Conservation (phyloP, 2,797 vertebrate genomes). For the Molossus alvarezi region DNA sequence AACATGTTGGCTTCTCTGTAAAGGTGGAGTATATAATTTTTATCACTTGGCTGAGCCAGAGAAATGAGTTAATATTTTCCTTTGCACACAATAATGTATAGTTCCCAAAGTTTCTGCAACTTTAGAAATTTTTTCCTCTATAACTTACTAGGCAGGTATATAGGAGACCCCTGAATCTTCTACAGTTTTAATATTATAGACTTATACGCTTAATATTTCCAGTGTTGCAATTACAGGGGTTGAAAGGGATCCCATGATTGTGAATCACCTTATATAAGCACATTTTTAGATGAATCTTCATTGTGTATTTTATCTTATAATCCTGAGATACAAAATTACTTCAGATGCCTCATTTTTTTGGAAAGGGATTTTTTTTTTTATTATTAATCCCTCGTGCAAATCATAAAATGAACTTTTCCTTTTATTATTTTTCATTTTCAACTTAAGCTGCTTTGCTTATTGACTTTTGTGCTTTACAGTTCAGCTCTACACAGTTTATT, state of each 20-base stretch:
- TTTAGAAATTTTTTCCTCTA: background rate
- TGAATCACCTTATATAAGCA: slow-evolving; percentile 86
- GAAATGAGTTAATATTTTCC: slow-evolving; percentile 57
- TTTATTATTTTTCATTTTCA: slow-evolving; percentile 73
- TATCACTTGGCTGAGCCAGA: background rate
- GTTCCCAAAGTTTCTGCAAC: slow-evolving; percentile 44
- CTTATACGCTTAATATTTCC: slow-evolving; percentile 77
- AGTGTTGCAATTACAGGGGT: slow-evolving; percentile 74
- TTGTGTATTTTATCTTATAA: slow-evolving; percentile 87
- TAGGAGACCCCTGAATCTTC: background rate
- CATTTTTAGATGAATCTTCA: slow-evolving; percentile 86
- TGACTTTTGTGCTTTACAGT: slow-evolving; percentile 81
- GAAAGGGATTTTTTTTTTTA: slow-evolving; percentile 68
- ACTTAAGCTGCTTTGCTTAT: slow-evolving; percentile 87
- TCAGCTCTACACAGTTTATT: slow-evolving; percentile 76
- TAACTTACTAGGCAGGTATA: slow-evolving; percentile 34
- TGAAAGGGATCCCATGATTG: slow-evolving; percentile 84
- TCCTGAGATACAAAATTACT: slow-evolving; percentile 87
- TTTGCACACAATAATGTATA: background rate
- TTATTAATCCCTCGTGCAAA: slow-evolving; percentile 88
- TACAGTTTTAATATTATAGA: slow-evolving; percentile 72
- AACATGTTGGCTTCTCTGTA: background rate
- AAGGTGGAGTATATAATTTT: background rate
- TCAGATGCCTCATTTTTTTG: slow-evolving; percentile 84
- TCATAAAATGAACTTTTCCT: slow-evolving; percentile 81